Evolutionary conservation across 2,113 vertebrate genomes (phyloP), one percentile per base, ranked within the genome.

Genomic region (Condylura cristata): DNA sequence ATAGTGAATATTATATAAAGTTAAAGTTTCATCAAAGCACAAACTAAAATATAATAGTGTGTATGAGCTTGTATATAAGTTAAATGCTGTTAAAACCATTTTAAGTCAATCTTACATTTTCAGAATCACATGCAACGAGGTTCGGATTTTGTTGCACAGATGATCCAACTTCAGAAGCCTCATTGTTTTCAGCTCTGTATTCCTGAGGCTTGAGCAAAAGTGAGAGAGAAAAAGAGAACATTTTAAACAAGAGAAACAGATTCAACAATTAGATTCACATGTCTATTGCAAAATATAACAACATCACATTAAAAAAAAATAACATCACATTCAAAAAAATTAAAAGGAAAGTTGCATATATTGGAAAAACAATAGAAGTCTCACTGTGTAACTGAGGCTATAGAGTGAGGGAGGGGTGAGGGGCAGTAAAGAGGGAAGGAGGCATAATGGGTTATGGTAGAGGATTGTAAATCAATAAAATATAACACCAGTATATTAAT

Each of bases 41-140:
- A 3, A 63, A 39, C 74, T 88, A 82, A 46, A n/a, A 53, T 79
- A 2, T 22, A 37, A 80, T 68, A 88, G 9, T 0, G 0, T 14
- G 34, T 79, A 63, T 56, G 5, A 13, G 30, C 41, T 48, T 17
- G 1, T 90, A 94, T 81, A 48, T 66, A 46, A 37, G 37, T 61
- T 30, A 8, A 80, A 14, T 46, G 8, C 18, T 44, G 24, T 58
- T 28, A 95, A 71, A 86, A 86, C 12, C 9, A 85, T n/a, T 75
- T 93, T 34, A 30, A 92, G 37, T 51, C 93, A 71, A 80, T 56
- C 98, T 99, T 98, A 98, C 98, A 46, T 98, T 94, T 97, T 97
- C 97, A 93, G 98, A 97, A 94, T 95, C 86, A 5, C 98, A 98
- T 5, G 96, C 97, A 68, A 96, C 95, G 48, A 70, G 87, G 65